A percentile compares a stretch with the other conserved stretches of the same genome.
Evolutionary conservation across 2,113 vertebrate genomes (phyloP).

Genomic region (Silurus glanis): DNA sequence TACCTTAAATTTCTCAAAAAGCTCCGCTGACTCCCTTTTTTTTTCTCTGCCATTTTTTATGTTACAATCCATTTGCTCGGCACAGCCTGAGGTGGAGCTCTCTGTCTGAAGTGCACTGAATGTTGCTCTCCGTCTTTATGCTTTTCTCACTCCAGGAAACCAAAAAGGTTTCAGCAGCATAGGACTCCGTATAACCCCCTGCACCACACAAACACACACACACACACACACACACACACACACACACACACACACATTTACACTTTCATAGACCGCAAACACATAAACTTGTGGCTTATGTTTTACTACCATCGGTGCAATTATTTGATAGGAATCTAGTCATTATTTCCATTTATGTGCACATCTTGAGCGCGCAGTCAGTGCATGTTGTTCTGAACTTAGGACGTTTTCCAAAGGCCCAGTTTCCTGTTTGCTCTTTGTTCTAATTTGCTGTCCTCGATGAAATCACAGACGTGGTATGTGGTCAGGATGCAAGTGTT

Average conservation of each 20-base stretch:
- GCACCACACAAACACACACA: neutral
- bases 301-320: slow-evolving; percentile 44
- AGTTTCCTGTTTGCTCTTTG: no score
- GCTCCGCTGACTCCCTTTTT: slow-evolving; percentile 12
- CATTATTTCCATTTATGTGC: slow-evolving; percentile 47
- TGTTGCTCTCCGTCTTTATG: slow-evolving; percentile 9
- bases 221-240: slow-evolving; percentile 6
- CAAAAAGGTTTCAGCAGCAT: slow-evolving; percentile 12
- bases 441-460: no score
- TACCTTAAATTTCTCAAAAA: slow-evolving; percentile 29
- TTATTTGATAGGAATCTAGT: slow-evolving; percentile 53
- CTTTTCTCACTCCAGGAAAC: slow-evolving; percentile 7
- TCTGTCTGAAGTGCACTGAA: slow-evolving; percentile 27
- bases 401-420: no score
- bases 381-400: no score
- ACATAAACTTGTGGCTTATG: slow-evolving; percentile 25
- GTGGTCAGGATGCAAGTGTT: no score
- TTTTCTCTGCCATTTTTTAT: neutral
- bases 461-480: no score
- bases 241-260: slow-evolving; percentile 14
- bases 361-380: neutral
- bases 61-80: slow-evolving; percentile 50
- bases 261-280: slow-evolving; percentile 1
- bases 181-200: neutral
- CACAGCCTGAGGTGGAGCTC: slow-evolving; percentile 32